Percentiles rank a stretch among this genome's conserved stretches.
These are phyloP conservation scores for Drosophila paulistorum DNA, from an alignment of 1,140 invertebrate species.

Conservation along the genomic window DNA sequence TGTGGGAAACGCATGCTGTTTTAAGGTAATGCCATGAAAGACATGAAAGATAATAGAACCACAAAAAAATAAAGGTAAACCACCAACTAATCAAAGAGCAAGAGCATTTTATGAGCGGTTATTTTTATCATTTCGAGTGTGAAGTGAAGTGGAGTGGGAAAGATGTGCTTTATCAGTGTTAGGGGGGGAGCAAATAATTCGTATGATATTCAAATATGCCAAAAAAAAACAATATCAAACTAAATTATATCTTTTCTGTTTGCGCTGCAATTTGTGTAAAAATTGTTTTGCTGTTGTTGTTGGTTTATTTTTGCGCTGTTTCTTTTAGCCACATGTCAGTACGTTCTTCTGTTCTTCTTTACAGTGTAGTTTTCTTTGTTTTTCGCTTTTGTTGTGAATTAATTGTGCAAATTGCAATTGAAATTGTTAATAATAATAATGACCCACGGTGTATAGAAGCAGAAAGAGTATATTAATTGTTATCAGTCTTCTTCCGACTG, in stretches of 20 bases:
- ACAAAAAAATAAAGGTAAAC: neutral
- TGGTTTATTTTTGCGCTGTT: constrained; percentile 17
- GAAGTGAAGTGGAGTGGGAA: neutral
- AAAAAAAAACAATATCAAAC: constrained; percentile 19
- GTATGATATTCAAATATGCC: constrained; percentile 16
- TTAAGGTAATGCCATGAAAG: constrained; percentile 1
- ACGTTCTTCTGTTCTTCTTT: constrained; percentile 8
- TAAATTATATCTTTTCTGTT: constrained; percentile 30
- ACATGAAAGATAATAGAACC: neutral
- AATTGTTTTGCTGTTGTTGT: constrained; percentile 5
- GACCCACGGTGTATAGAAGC: constrained; percentile 35
- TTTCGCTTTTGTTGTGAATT: constrained; percentile 34
- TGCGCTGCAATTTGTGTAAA: constrained; percentile 45
- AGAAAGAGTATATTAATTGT: constrained; percentile 41
- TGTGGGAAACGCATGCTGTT: constrained; percentile 2
- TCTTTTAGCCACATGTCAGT: constrained; percentile 21
- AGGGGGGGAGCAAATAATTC: constrained; percentile 7
- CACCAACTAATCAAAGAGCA: constrained; percentile 1
- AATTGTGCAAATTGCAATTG: constrained; percentile 60
- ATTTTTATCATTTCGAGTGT: constrained; percentile 4
- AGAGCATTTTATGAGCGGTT: constrained; percentile 1
- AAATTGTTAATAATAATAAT: constrained; percentile 32
- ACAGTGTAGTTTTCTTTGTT: constrained; percentile 25
- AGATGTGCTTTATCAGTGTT: constrained; percentile 7
- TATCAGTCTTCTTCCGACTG: constrained; percentile 44